Conservation (phyloP, 1,140 invertebrate species). For the Hyles euphorbiae region DNA sequence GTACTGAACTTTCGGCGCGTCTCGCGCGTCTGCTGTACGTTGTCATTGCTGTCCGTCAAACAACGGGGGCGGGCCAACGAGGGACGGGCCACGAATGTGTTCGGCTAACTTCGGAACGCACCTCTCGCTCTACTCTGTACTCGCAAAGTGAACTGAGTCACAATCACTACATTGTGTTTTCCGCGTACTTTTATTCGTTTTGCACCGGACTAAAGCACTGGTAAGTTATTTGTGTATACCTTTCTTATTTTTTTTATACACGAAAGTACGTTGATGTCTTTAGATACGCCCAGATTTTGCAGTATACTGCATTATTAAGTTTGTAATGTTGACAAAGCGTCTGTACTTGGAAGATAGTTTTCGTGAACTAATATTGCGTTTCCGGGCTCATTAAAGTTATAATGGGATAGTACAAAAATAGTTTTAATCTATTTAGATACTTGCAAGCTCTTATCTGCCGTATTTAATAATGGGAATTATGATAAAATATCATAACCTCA, state of each 20-base stretch:
- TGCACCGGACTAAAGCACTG: constrained; percentile 14
- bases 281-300: not conserved
- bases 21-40: constrained; percentile 49
- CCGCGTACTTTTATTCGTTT: constrained; percentile 26
- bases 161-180: constrained; percentile 26
- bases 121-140: constrained; percentile 36
- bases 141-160: constrained; percentile 62
- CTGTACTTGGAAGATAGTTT: constrained; percentile 37
- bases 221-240: constrained; percentile 33
- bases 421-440: too few species aligned
- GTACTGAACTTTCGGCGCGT: constrained; percentile 51
- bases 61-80: constrained; percentile 42
- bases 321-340: constrained; percentile 26
- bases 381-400: constrained; percentile 2
- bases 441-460: too few species aligned
- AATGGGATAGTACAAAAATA: constrained; percentile 1
- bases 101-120: constrained; percentile 49
- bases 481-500: constrained; percentile 40
- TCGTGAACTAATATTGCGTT: constrained; percentile 5
- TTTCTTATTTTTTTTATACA: constrained; percentile 8
- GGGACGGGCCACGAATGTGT: constrained; percentile 45
- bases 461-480: not conserved
- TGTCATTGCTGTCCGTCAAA: constrained; percentile 50
- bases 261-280: not conserved
- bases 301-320: constrained; percentile 14